Evolutionary conservation across 2,888 invertebrate genomes (phyloP), one percentile per base, ranked within the genome.

Genomic region (Agonum fuliginosum): DNA sequence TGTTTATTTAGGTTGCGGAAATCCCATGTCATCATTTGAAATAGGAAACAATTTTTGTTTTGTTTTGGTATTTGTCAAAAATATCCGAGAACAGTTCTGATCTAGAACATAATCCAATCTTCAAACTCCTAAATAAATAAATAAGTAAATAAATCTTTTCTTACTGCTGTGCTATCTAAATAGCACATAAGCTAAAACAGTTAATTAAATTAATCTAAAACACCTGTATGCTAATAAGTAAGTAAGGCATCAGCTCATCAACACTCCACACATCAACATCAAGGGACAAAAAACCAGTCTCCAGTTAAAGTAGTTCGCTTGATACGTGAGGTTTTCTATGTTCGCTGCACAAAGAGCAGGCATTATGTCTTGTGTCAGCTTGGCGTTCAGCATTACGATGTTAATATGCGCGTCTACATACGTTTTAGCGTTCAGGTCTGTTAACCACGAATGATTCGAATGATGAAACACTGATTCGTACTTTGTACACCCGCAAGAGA

Each of bases 361-460:
- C 19, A 20, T 51, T 51, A 51, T 51, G 6, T 48, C 22, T 51
- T 51, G 22, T 19, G 51, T 51, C 51, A 51, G 22, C 51, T 5
- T 51, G 5, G 19, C 22, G 10, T 17, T 51, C 51, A 51, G 22
- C 51, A 19, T 51, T n/a, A 12, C 22, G 10, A 17, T 20, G 19
- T 51, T 41, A 41, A 41, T 41, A 41, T 41, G 41, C 41, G 41
- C 41, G 12, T 51, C 6, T 51, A 51, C 22, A 19, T 51, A 20
- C 20, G 22, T 51, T 51, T 43, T 20, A 20, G 51, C 8, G 51
- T 51, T 51, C 51, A 51, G 51, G 51, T 51, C 51, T 51, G 51
- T 51, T 51, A 51, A 51, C 10, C 51, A 51, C 20, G 12, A 51
- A 51, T 51, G 20, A 51, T 51, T 51, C 19, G 20, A 12, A 51